phyloP scores from a whole-genome alignment of 2,888 invertebrate genomes.

The Dicyrtomina minuta region DNA sequence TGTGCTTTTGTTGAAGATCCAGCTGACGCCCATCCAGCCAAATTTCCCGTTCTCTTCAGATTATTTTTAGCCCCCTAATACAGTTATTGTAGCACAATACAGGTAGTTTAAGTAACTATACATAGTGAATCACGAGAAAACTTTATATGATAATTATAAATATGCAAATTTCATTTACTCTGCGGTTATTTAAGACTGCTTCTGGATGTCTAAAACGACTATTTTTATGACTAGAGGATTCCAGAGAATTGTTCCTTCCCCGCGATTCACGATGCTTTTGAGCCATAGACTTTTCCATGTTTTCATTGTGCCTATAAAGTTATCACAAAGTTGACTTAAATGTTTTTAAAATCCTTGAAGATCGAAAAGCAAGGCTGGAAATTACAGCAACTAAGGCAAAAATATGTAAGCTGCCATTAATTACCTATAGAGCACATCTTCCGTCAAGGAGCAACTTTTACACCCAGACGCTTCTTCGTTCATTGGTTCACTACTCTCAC shows the following conservation, averaged over 20 bases:
- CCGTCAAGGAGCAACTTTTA: slow-evolving; percentile 35
- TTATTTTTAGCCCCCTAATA: slow-evolving; percentile 58
- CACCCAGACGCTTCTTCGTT: neutral
- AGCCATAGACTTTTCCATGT: slow-evolving; percentile 78
- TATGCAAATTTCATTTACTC: neutral
- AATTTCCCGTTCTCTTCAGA: slow-evolving; percentile 65
- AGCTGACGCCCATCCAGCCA: slow-evolving; percentile 57
- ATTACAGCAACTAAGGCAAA: no score
- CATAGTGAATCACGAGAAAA: neutral
- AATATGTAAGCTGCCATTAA: no score
- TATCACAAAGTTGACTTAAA: no score
- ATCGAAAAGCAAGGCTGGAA: no score
- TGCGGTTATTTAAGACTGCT: slow-evolving; percentile 31
- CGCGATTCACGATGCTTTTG: slow-evolving; percentile 57
- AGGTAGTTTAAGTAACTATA: neutral
- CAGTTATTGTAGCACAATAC: neutral
- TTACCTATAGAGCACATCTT: slow-evolving; percentile 47
- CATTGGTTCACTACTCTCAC: neutral
- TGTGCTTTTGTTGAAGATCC: slow-evolving; percentile 59
- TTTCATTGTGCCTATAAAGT: slow-evolving; percentile 72
- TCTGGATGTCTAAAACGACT: slow-evolving; percentile 38
- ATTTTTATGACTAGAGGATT: slow-evolving; percentile 41
- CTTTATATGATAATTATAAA: no score
- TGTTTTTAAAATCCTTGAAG: no score
- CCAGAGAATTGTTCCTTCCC: slow-evolving; percentile 38